Conservation (phyloP, 2,888 invertebrate species). For the Tenodera sinensis region DNA sequence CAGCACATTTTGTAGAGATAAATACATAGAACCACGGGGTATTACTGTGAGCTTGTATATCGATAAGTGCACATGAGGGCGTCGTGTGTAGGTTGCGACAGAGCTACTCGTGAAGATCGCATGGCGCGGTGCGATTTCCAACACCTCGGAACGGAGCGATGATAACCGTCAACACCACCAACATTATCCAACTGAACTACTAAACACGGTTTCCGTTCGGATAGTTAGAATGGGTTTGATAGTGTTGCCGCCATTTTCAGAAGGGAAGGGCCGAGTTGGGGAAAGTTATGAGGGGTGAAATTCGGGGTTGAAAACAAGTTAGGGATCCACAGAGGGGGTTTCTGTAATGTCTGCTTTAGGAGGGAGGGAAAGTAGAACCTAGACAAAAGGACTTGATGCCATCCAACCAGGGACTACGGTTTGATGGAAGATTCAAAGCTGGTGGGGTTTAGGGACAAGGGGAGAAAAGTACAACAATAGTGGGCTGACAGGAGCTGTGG, state of each 20-base stretch:
- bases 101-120: not conserved
- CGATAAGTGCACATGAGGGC: not conserved
- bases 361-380: not conserved
- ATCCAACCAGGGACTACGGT: constrained; percentile 2
- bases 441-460: not conserved
- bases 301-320: not conserved
- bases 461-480: not conserved
- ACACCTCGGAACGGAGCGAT: not conserved
- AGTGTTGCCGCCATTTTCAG: not conserved
- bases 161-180: not conserved
- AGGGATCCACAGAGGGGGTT: not conserved
- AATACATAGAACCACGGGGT: not conserved
- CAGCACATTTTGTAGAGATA: not conserved
- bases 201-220: not conserved
- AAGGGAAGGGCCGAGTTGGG: not conserved
- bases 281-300: not conserved
- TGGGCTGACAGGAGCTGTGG: not conserved
- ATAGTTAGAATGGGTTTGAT: not conserved
- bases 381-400: not conserved
- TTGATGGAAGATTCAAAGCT: not conserved
- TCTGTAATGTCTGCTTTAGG: not conserved
- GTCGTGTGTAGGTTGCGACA: not conserved
- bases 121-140: not conserved
- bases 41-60: not conserved
- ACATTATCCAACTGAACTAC: not conserved